phyloP scores from a whole-genome alignment of 2,888 invertebrate genomes.

The Brachyopa scutellaris region DNA sequence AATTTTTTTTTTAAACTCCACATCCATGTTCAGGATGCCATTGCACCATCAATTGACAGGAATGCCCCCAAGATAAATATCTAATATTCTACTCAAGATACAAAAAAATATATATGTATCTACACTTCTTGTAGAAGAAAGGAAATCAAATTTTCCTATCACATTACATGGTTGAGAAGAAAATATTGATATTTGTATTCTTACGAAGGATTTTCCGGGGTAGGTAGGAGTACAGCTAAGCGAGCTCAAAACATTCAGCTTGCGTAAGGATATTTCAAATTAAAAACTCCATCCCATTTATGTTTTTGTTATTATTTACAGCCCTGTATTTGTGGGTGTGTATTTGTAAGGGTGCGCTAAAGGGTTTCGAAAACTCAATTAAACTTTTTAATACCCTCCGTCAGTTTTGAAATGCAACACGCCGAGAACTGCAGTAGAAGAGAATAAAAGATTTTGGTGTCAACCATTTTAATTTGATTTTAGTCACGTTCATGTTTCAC shows the following conservation, averaged over 20 bases:
- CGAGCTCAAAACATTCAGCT: neutral
- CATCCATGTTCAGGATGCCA: neutral
- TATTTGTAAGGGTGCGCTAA: neutral
- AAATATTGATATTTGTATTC: too few species aligned
- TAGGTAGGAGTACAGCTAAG: too few species aligned
- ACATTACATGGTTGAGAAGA: too few species aligned
- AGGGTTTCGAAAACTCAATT: constrained; percentile 63
- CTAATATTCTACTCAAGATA: constrained; percentile 29
- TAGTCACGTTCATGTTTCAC: constrained; percentile 47
- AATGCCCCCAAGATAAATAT: constrained; percentile 32
- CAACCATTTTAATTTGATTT: constrained; percentile 54
- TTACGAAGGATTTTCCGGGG: too few species aligned
- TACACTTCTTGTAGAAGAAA: too few species aligned
- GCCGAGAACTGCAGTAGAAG: constrained; percentile 26
- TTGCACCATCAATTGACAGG: constrained; percentile 44
- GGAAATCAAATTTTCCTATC: too few species aligned
- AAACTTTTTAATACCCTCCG: constrained; percentile 60
- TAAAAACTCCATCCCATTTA: constrained; percentile 46
- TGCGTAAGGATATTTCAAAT: constrained; percentile 36
- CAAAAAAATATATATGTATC: too few species aligned
- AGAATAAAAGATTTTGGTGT: constrained; percentile 36
- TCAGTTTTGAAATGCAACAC: constrained; percentile 45
- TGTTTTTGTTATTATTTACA: constrained; percentile 23
- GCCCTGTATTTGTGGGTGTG: too few species aligned
- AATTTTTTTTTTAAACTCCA: neutral